A percentile compares a stretch with the other conserved stretches of the same genome.
Conservation (phyloP, 2,888 invertebrate genomes). For the Tinea pellionella region DNA sequence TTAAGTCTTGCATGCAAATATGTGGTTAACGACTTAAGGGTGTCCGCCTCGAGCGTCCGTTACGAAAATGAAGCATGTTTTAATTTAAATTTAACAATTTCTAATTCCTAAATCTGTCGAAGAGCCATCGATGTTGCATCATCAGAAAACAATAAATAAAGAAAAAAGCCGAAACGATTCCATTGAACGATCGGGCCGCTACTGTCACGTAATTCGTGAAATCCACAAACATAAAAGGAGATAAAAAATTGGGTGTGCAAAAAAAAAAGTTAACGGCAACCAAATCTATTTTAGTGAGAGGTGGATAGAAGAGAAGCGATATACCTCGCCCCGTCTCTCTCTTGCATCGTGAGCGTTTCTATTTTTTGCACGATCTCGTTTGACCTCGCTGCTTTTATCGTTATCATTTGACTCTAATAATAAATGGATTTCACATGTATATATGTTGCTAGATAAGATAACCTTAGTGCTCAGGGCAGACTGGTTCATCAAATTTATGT, state of each 20-base stretch:
- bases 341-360: slow-evolving; percentile 59
- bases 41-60: slow-evolving; percentile 1
- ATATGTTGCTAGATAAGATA: slow-evolving; percentile 15
- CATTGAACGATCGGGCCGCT: neutral
- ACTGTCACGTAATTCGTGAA: slow-evolving; percentile 55
- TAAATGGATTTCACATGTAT: slow-evolving; percentile 18
- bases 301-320: slow-evolving; percentile 30
- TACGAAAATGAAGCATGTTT: neutral
- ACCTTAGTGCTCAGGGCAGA: slow-evolving; percentile 18
- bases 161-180: slow-evolving; percentile 25
- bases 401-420: slow-evolving; percentile 42
- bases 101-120: neutral
- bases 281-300: slow-evolving; percentile 1
- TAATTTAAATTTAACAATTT: neutral
- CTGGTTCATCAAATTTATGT: slow-evolving; percentile 18
- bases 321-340: slow-evolving; percentile 53
- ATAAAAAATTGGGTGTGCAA: slow-evolving; percentile 36
- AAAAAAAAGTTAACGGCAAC: slow-evolving; percentile 54
- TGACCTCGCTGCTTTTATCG: slow-evolving; percentile 67
- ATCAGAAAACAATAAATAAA: slow-evolving; percentile 28
- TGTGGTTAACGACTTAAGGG: slow-evolving; percentile 27
- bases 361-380: slow-evolving; percentile 62
- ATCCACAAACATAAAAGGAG: slow-evolving; percentile 29
- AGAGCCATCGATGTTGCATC: slow-evolving; percentile 12
- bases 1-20: slow-evolving; percentile 35